A percentile compares a stretch with the other conserved stretches of the same genome.
Evolutionary conservation across 1,140 invertebrate species (phyloP).

Genomic region (Zaprionus vittiger): DNA sequence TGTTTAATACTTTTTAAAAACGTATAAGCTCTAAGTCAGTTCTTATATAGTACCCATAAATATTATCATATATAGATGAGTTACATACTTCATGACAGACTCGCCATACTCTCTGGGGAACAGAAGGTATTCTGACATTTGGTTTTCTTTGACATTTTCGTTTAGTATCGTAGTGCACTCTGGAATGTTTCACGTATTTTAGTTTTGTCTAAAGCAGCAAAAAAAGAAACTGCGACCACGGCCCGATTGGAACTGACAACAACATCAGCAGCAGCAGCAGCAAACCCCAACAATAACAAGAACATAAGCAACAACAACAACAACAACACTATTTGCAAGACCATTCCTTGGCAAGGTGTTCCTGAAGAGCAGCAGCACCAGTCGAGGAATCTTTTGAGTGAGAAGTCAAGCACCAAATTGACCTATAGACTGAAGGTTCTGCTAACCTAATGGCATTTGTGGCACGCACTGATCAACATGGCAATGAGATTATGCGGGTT

Average conservation of each 20-base stretch:
- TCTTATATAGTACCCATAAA: no score
- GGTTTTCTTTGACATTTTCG: background rate
- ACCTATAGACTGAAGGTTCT: background rate
- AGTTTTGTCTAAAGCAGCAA: conserved; percentile 11
- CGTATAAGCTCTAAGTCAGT: no score
- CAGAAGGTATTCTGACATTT: background rate
- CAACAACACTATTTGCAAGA: background rate
- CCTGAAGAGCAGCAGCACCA: no score
- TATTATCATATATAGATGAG: no score
- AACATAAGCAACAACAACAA: no score
- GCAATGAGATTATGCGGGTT: conserved; percentile 48
- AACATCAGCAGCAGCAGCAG: background rate
- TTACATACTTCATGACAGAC: no score
- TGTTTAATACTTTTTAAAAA: no score
- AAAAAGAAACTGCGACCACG: background rate
- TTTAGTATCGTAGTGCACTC: conserved; percentile 7
- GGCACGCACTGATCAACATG: conserved; percentile 44
- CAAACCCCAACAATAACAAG: background rate
- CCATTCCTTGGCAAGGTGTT: background rate
- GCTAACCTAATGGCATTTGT: conserved; percentile 31
- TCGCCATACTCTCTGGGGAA: no score
- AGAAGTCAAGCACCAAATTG: background rate
- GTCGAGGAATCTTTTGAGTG: background rate
- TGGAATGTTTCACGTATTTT: background rate
- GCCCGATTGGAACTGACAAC: background rate